These are phyloP conservation scores for Myotis yumanensis DNA, from an alignment of 2,113 vertebrate species.

Conservation along the genomic window DNA sequence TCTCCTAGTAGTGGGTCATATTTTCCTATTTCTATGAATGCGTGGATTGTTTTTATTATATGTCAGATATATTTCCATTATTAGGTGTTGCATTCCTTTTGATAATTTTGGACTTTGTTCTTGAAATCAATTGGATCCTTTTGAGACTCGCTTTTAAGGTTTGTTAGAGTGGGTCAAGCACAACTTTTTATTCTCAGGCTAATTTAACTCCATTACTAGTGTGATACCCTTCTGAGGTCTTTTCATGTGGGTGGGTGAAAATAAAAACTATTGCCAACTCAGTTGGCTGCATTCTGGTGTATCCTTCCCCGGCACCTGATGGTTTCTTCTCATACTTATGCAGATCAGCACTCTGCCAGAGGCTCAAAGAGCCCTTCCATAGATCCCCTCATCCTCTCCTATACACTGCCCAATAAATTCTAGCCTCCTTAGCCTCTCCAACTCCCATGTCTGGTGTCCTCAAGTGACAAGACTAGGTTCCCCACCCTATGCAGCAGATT, in stretches of 20 bases:
- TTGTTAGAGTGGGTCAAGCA: background rate
- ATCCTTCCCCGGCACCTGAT: background rate
- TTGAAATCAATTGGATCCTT: background rate
- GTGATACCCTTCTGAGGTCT: background rate
- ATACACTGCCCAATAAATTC: background rate
- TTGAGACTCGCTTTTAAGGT: background rate
- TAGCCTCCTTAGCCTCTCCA: background rate
- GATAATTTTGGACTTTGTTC: constrained; percentile 17
- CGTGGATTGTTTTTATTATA: background rate
- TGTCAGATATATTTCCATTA: background rate
- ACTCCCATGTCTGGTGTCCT: background rate
- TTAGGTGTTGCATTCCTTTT: background rate
- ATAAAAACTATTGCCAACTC: background rate
- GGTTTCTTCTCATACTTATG: background rate
- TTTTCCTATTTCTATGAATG: background rate
- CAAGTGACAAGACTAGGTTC: background rate
- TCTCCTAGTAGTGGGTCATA: background rate
- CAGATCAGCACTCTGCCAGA: background rate
- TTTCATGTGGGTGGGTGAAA: background rate
- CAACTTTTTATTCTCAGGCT: background rate
- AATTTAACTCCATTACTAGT: background rate
- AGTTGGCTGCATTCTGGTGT: background rate
- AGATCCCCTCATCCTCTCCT: background rate
- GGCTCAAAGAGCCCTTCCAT: background rate
- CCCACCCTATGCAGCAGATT: background rate